Base-by-base conservation (phyloP, 2,888 invertebrate species). In the Pachliopta kotzebuea region DNA sequence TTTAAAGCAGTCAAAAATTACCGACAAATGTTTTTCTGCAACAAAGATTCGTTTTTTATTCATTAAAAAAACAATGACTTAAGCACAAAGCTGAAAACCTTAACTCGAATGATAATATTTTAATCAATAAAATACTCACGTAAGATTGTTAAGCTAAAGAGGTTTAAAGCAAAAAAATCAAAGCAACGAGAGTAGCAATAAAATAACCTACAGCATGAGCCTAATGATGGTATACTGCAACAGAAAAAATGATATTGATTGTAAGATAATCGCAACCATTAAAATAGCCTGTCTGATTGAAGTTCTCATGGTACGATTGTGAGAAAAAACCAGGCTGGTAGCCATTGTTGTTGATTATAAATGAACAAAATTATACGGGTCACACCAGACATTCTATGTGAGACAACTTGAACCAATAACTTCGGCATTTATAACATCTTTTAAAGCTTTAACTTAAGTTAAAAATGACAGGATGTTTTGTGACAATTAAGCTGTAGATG, bases 211-310 rank as follows among this genome's bases (percentile, higher is more conserved):
- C 37, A 57, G 65, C 63, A 56, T 55, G 69, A 71, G 18, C 45
- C 64, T 75, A 80, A 81, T 78, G 72, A 77, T 71, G 74, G 75
- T 70, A 71, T 73, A 77, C 74, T 71, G 67, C 78, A 77, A 73
- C 74, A 77, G 74, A 74, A 76, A 77, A 72, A 74, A 78, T 75
- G 62, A 74, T 77, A 84, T 81, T 79, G 84, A 79, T 79, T 79
- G 77, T 76, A 68, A 72, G 65, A 72, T 80, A 78, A 83, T 85
- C 79, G 81, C 75, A 75, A 77, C 76, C 83, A 85, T 87, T 85
- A 86, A 85, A 81, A 86, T 86, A 79, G 78, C 77, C 76, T 65
- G 76, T 76, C 76, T 83, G 85, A 87, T 87, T 86, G 87, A 81
- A 79, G 81, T 86, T 87, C 86, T 81, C 85, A 86, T 80, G 85